Evolutionary conservation across 2,888 invertebrate genomes (phyloP), one percentile per base, ranked within the genome.

Genomic region (Lingula anatina): DNA sequence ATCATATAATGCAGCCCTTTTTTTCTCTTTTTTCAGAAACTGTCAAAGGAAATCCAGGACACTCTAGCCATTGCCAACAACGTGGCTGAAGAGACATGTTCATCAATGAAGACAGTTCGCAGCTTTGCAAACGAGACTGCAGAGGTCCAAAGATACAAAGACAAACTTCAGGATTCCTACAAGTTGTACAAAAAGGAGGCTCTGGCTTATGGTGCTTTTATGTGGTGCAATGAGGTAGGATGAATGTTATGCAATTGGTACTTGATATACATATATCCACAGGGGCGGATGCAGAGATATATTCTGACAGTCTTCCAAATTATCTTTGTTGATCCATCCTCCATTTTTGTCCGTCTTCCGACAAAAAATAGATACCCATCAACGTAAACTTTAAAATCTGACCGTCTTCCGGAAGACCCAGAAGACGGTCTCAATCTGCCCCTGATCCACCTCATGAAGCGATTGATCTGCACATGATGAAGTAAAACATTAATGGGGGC

Each of bases 101-200:
- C 77, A 5, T 68, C 75, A 2, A 76, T 79, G 66, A 58, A 77
- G 43, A 79, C 78, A 4, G 77, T 79, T 3, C 67, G 76, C 45
- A 73, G 72, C 37, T 79, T 78, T 59, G 78, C 77, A 25, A 76
- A 73, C 51, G 78, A 79, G 51, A 46, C 49, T 5, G 61, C 60
- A 24, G 78, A 79, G 54, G 54, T 60, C 20, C 39, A 50, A 3
- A 50, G 75, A 23, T 79, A 77, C 56, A 64, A 53, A 5, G 47
- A 51, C n/a, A 53, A 58, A 23, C 56, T 70, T 1, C 39, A 46
- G 3, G 50, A 51, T n/a, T 66, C 66, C 12, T 66, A 62, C 51
- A 56, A 54, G 39, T 53, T 68, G 3, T 60, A 68, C 44, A 58
- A 61, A 27, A 71, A 65, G 49, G 70, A 75, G 53, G 65, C 75